phyloP scores from a whole-genome alignment of 2,797 vertebrate genomes.

The Discoglossus pictus region DNA sequence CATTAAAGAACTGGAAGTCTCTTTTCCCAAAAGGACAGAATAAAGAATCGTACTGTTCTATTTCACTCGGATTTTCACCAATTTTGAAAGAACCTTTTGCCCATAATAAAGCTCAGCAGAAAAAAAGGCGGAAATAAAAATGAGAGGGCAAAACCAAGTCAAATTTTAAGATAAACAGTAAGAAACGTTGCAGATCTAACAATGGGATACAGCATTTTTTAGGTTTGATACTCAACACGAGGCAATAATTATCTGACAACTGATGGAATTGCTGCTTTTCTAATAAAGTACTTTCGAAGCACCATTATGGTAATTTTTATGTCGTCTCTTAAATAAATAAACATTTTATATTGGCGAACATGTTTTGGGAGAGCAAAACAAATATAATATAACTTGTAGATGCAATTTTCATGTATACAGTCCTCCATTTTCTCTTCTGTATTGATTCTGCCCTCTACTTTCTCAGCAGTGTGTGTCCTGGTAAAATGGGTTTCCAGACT shows the following conservation, averaged over 20 bases:
- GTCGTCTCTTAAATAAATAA: too few species aligned
- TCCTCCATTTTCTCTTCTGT: too few species aligned
- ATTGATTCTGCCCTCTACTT: too few species aligned
- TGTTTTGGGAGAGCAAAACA: too few species aligned
- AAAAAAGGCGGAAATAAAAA: slow-evolving; percentile 34
- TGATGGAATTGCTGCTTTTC: too few species aligned
- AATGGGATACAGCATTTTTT: slow-evolving; percentile 17
- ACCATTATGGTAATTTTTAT: too few species aligned
- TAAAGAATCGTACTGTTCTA: slow-evolving; percentile 51
- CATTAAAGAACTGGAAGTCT: slow-evolving; percentile 55
- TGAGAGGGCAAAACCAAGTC: slow-evolving; percentile 39
- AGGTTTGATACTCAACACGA: not conserved
- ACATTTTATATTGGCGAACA: too few species aligned
- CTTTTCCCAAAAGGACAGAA: slow-evolving; percentile 40
- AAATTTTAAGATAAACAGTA: slow-evolving; percentile 45
- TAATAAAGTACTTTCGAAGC: too few species aligned
- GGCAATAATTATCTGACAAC: slow-evolving; percentile 33
- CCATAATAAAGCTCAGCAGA: slow-evolving; percentile 46
- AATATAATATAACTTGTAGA: too few species aligned
- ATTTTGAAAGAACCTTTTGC: slow-evolving; percentile 54
- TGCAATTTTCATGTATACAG: too few species aligned
- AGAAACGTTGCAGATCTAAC: slow-evolving; percentile 25
- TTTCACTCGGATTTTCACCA: slow-evolving; percentile 51
- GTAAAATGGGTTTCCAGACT: too few species aligned
- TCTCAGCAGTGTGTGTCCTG: too few species aligned